Conservation (phyloP, 2,888 invertebrate genomes). For the Iselma pallidipennis region DNA sequence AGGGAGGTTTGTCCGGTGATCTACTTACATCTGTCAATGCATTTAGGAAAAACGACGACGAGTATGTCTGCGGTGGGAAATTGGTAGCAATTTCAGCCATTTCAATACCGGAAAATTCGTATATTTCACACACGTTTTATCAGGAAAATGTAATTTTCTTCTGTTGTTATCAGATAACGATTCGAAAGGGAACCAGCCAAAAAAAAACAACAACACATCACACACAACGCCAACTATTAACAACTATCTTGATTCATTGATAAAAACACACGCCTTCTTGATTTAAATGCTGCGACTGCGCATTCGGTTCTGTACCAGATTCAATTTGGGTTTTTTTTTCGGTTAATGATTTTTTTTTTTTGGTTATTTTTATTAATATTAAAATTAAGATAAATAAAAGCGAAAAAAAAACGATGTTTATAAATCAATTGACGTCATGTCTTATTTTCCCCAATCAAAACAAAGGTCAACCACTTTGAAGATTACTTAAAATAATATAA, state of each 20-base stretch:
- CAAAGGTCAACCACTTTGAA: no score
- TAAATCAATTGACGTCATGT: no score
- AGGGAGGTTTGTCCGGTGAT: slow-evolving; percentile 11
- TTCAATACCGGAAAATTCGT: not conserved
- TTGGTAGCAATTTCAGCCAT: slow-evolving; percentile 38
- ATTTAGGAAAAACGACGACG: slow-evolving; percentile 52
- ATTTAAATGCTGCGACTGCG: slow-evolving; percentile 15
- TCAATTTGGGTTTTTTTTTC: not conserved
- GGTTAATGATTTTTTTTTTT: no score
- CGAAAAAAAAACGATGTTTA: no score
- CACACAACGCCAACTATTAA: slow-evolving; percentile 6
- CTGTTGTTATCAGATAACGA: no score
- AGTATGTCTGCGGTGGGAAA: slow-evolving; percentile 54
- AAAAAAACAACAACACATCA: no score
- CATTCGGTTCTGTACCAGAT: not conserved
- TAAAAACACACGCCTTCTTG: slow-evolving; percentile 17
- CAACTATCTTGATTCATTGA: slow-evolving; percentile 19
- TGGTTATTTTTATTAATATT: not conserved
- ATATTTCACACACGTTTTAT: not conserved
- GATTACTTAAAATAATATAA: no score
- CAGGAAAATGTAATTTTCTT: not conserved
- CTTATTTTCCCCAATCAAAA: no score
- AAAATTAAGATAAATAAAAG: no score
- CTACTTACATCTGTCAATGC: slow-evolving; percentile 45
- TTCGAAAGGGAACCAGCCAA: no score